Conservation (phyloP, 2,888 invertebrate species). For the Xanthostigma xanthostigma region DNA sequence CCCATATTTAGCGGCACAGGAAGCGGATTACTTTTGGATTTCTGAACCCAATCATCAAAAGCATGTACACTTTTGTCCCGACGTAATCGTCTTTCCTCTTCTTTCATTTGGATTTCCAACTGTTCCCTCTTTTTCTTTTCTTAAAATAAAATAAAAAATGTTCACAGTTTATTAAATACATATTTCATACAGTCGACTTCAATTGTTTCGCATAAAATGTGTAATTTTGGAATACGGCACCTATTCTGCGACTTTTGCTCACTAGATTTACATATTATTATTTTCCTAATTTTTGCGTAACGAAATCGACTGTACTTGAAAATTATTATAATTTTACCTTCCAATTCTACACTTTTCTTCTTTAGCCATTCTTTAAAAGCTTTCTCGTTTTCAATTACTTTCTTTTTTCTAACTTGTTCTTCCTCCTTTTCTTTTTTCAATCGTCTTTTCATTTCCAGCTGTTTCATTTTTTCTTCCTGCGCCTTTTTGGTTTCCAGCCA, state of each 20-base stretch:
- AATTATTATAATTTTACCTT: constrained; percentile 12
- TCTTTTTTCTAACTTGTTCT: constrained; percentile 16
- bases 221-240: no score
- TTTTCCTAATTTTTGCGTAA: no score
- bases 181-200: not conserved
- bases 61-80: constrained; percentile 39
- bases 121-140: constrained; percentile 27
- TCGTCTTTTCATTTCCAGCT: not conserved
- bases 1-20: constrained; percentile 47
- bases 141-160: constrained; percentile 5
- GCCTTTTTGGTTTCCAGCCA: constrained; percentile 2
- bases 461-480: not conserved
- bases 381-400: constrained; percentile 32
- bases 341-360: constrained; percentile 29
- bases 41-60: constrained; percentile 45
- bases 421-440: not conserved
- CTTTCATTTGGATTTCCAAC: constrained; percentile 30
- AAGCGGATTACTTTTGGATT: constrained; percentile 43
- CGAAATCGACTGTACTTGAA: no score
- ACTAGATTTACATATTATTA: no score
- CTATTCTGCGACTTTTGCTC: no score
- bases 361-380: constrained; percentile 38
- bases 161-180: not conserved
- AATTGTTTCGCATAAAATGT: no score
- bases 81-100: constrained; percentile 37